Base-by-base conservation (phyloP, 1,140 invertebrate genomes). In the Papilio dardanus region DNA sequence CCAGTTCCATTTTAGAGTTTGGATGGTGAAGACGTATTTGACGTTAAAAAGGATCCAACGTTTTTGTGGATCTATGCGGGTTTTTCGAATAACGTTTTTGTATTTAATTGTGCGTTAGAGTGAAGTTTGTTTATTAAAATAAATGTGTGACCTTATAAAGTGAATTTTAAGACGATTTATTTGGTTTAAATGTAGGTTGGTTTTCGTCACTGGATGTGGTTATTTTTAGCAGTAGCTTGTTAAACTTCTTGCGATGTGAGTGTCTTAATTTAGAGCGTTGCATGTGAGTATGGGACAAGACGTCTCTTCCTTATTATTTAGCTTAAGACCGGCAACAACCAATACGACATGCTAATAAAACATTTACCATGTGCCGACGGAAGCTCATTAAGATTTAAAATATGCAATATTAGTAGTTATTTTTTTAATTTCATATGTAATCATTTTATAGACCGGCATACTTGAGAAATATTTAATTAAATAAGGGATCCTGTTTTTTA, bases 181-280 rank as follows among this genome's bases (percentile, higher is more conserved):
- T 75, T 54, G 7, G 66, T 80, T 68, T 74, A 65, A 83, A 89
- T 85, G 80, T 89, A 89, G 88, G 83, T 90, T 89, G 83, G 83
- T 83, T 86, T 89, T 86, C 83, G 86, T 87, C 86, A 87, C 74
- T 83, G 83, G 83, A 81, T 74, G 81, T 81, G 76, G 79, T 86
- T 92, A 92, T 92, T 92, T 92, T 89, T 92, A 92, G 89, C 85
- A 84, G 88, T 88, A 87, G 87, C 88, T 89, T 90, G 88, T 89
- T 88, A 86, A 89, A 86, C 86, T 83, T 86, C 79, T 84, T 87
- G 81, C 66, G 79, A 81, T 84, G 81, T 79, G 87, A 84, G 87
- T 80, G 78, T 92, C 90, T 92, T 91, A 91, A 91, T 89, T 90
- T 92, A 92, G 54, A 62, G 89, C 86, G 76, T 83, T 88, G 86